These are phyloP conservation scores for Eurystomus glaucurus DNA, from an alignment of 2,797 vertebrate species.

Conservation along the genomic window DNA sequence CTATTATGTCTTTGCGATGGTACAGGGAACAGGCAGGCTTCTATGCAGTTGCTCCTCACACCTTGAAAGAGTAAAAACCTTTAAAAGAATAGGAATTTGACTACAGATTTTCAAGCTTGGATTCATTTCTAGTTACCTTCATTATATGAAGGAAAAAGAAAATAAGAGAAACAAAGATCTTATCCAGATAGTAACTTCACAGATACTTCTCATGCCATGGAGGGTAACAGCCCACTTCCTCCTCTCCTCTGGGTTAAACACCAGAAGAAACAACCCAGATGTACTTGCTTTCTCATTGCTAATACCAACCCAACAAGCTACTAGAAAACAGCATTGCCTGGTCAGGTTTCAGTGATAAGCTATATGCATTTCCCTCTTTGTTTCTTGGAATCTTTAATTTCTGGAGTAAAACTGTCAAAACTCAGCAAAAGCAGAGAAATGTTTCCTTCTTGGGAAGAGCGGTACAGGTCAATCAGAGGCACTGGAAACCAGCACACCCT, in stretches of 20 bases:
- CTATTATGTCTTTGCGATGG: not conserved
- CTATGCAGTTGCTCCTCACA: not conserved
- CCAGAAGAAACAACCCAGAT: not conserved
- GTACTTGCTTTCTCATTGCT: not conserved
- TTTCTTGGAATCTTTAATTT: not conserved
- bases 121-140: not conserved
- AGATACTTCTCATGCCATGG: not conserved
- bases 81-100: not conserved
- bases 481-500: not conserved
- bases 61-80: not conserved
- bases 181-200: not conserved
- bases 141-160: not conserved
- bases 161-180: not conserved
- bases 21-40: not conserved
- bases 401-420: not conserved
- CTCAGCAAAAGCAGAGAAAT: not conserved
- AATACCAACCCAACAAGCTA: rapidly evolving
- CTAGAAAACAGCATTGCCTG: not conserved
- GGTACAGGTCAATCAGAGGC: not conserved
- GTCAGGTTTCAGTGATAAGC: not conserved
- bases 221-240: not conserved
- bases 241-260: not conserved
- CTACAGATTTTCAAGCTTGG: not conserved
- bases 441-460: not conserved
- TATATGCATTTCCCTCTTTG: not conserved